Conservation (phyloP, 2,797 vertebrate species). For the Enteromius paludinosus region DNA sequence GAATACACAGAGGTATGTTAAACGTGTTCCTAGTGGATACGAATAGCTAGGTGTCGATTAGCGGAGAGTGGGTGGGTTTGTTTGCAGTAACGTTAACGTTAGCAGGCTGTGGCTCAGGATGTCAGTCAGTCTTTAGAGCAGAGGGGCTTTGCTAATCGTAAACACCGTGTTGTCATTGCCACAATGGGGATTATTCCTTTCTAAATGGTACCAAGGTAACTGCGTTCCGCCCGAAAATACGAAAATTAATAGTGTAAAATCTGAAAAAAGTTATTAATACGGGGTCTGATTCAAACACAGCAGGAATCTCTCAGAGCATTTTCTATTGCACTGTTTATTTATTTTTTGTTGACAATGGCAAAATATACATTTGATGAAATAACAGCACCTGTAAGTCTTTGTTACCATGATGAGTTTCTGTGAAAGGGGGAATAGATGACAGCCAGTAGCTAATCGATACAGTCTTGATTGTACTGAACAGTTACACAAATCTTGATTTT, state of each 20-base stretch:
- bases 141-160: background rate
- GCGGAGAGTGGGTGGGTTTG: background rate
- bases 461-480: background rate
- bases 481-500: background rate
- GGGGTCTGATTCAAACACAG: background rate
- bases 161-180: constrained; percentile 12
- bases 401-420: background rate
- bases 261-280: background rate
- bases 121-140: background rate
- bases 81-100: background rate
- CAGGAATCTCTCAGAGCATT: background rate
- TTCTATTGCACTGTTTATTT: background rate
- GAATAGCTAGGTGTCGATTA: background rate
- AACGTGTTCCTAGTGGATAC: background rate
- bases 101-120: background rate
- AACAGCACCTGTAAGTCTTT: background rate
- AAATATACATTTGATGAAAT: background rate
- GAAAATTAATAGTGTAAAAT: background rate
- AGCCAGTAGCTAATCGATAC: background rate
- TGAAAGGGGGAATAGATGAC: no score
- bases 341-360: background rate
- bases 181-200: background rate
- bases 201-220: background rate
- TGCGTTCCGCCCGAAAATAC: background rate
- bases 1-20: background rate